These are phyloP conservation scores for Ormyrus nitidulus DNA, from an alignment of 2,888 invertebrate species.

Conservation along the genomic window DNA sequence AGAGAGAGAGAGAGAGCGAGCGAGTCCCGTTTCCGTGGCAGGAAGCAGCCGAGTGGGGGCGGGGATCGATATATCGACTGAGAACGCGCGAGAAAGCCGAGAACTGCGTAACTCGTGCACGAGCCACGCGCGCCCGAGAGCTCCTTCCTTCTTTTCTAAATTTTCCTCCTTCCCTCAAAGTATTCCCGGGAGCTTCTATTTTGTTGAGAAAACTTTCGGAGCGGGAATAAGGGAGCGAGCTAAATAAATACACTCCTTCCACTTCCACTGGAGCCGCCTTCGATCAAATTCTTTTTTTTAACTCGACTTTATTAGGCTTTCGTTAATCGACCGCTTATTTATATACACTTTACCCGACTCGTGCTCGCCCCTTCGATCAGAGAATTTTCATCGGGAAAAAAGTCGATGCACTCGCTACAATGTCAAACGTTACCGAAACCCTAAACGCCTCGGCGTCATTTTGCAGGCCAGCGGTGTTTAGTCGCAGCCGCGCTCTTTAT, in stretches of 20 bases:
- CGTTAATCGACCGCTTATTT: too few relatives aligned
- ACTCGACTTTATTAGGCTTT: too few relatives aligned
- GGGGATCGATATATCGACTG: constrained; percentile 75
- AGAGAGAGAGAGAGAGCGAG: constrained; percentile 60
- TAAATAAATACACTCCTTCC: too few relatives aligned
- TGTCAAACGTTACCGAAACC: constrained; percentile 28
- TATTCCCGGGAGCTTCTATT: not conserved
- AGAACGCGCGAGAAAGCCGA: constrained; percentile 59
- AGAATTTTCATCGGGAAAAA: too few relatives aligned
- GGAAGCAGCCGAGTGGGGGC: constrained; percentile 72
- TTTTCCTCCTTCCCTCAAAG: constrained; percentile 18
- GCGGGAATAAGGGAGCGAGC: too few relatives aligned
- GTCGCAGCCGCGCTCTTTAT: constrained; percentile 30
- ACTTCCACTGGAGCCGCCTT: too few relatives aligned
- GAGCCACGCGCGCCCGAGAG: not conserved
- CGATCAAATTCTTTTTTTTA: too few relatives aligned
- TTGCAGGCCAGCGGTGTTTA: constrained; percentile 11
- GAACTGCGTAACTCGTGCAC: constrained; percentile 66
- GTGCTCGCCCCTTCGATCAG: too few relatives aligned
- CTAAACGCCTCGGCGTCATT: constrained; percentile 18
- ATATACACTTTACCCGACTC: too few relatives aligned
- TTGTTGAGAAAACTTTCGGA: constrained; percentile 14
- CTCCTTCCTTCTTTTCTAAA: constrained; percentile 1
- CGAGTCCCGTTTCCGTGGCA: constrained; percentile 72
- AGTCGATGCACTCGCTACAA: not conserved